Base-by-base conservation (phyloP, 2,888 invertebrate genomes). In the Volucella zonaria region DNA sequence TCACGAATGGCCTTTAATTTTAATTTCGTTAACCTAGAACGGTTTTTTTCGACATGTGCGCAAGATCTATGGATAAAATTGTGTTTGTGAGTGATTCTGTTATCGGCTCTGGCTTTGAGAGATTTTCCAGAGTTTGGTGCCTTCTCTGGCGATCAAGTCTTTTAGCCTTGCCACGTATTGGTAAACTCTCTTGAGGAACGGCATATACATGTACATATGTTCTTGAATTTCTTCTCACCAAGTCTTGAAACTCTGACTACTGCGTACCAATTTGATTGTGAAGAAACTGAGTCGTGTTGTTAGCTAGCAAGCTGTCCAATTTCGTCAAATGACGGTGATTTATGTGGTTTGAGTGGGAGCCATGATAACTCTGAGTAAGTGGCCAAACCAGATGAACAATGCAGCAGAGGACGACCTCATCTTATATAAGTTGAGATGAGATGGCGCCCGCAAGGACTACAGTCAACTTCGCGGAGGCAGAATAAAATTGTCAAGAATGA, bases 141-240 rank as follows among this genome's bases (percentile, higher is more conserved):
- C 91, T 93, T 94, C 89, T 94, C 95, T 70, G 93, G 93, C 81
- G 92, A 92, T 31, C 95, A 92, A 79, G 95, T 95, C 95, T 87
- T 95, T 95, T 86, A 97, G 95, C 80, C 94, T 94, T 40, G 95
- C 94, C 88, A 97, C 92, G 0, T 96, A 95, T 88, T 96, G 96
- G 91, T 96, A 97, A 9, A 97, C 94, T 42, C 95, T 94, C 88
- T 97, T 96, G 87, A 96, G 92, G 42, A 94, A 94, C 0, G 96
- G 96, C 64, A 90, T 89, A 81, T 90, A 89, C 89, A 91, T 90
- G 74, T 90, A n/a, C n/a, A n/a, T n/a, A 89, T 1, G 89, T 88
- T 68, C 89, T 90, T 0, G 90, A 89, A 64, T 89, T 92, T 88
- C 92, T 92, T 70, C 90, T 93, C 73, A 91, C 92, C 54, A 94